Conservation (phyloP, 2,888 invertebrate genomes). For the Prenolepis imparis region DNA sequence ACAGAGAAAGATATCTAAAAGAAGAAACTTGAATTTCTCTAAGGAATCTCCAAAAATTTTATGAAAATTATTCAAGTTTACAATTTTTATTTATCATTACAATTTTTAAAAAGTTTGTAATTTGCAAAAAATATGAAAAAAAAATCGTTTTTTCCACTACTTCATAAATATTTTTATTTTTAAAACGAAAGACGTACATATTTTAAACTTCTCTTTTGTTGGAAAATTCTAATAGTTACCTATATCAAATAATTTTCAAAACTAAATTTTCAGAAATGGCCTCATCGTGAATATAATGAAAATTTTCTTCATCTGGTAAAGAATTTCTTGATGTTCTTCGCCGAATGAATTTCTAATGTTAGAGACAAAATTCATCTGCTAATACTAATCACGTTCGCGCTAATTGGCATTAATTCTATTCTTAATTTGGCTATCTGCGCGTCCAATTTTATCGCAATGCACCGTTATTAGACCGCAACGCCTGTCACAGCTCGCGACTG, state of each 20-base stretch:
- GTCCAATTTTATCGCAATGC: conserved; percentile 15
- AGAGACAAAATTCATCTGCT: neutral
- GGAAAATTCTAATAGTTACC: neutral
- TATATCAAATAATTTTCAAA: neutral
- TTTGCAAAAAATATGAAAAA: neutral
- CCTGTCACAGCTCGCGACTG: conserved; percentile 54
- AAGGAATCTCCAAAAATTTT: neutral
- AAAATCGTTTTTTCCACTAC: neutral
- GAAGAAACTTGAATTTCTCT: neutral
- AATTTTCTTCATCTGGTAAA: neutral
- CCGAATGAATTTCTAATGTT: neutral
- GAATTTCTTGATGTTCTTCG: neutral
- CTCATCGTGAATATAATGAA: neutral
- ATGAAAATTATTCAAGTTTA: neutral
- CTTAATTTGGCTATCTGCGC: conserved; percentile 61
- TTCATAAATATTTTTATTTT: neutral
- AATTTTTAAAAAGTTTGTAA: neutral
- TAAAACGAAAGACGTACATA: neutral
- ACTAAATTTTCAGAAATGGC: neutral
- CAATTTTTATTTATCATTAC: too few species aligned
- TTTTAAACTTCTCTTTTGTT: neutral
- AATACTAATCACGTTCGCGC: conserved; percentile 42
- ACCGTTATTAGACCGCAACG: conserved; percentile 50
- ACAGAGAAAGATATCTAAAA: neutral
- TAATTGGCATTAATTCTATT: conserved; percentile 56